phyloP scores from a whole-genome alignment of 2,113 vertebrate species.

The Acinonyx jubatus region DNA sequence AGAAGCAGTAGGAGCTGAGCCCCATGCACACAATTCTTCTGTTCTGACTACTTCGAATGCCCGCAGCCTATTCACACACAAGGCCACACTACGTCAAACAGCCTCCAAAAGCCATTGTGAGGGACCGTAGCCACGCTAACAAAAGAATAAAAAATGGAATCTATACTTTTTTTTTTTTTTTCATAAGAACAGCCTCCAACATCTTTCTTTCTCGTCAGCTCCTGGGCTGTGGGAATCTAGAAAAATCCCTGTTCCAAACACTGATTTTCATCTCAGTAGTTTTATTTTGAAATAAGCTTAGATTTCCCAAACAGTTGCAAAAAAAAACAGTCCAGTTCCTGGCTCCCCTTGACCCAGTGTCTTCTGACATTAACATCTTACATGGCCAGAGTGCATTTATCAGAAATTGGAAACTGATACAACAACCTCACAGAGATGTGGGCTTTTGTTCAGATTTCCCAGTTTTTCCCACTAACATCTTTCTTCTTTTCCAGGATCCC shows the following conservation, averaged over 20 bases:
- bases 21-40: fast-evolving
- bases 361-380: not conserved
- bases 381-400: not conserved
- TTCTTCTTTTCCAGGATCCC: not conserved
- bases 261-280: not conserved
- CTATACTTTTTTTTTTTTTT: not conserved
- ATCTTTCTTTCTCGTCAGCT: not conserved
- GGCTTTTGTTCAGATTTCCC: not conserved
- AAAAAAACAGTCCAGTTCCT: not conserved
- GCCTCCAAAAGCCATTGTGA: not conserved
- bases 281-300: not conserved
- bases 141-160: not conserved
- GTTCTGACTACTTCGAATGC: not conserved
- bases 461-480: not conserved
- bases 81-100: not conserved
- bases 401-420: not conserved
- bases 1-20: not conserved
- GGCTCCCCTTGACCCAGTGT: not conserved
- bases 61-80: not conserved
- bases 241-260: not conserved
- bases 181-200: not conserved
- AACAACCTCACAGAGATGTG: not conserved
- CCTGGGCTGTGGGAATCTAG: not conserved
- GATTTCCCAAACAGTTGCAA: not conserved
- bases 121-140: not conserved